Evolutionary conservation across 2,113 vertebrate species (phyloP).

Genomic region (Paramisgurnus dabryanus): DNA sequence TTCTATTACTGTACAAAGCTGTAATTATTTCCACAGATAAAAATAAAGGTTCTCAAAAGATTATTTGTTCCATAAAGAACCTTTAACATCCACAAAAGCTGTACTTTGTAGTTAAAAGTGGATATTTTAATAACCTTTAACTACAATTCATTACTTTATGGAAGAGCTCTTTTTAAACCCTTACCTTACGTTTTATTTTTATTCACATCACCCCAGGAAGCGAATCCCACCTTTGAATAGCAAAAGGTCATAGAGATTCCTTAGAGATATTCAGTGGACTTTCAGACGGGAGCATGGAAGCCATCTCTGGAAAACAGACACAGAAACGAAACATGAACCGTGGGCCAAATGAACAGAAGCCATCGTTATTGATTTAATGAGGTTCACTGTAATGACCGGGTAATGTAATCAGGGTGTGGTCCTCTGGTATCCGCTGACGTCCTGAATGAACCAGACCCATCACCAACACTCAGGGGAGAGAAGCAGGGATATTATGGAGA

Average conservation of each 20-base stretch:
- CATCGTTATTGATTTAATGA: slow-evolving; percentile 42
- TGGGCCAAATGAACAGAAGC: slow-evolving; percentile 42
- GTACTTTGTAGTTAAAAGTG: too few relatives aligned
- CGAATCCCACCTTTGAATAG: background rate
- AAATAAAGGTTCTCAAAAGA: too few relatives aligned
- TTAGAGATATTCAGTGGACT: slow-evolving; percentile 39
- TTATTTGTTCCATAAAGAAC: too few relatives aligned
- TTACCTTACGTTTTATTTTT: too few relatives aligned
- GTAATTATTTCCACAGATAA: slow-evolving; percentile 2
- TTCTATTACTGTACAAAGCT: slow-evolving; percentile 11
- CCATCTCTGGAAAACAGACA: slow-evolving; percentile 26
- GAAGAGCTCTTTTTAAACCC: too few relatives aligned
- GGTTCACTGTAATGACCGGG: slow-evolving; percentile 41
- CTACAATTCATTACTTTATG: too few relatives aligned
- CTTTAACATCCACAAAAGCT: too few relatives aligned
- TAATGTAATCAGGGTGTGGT: slow-evolving; percentile 49
- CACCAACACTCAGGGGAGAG: slow-evolving; percentile 14
- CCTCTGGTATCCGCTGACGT: slow-evolving; percentile 16
- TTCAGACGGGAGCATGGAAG: slow-evolving; percentile 26
- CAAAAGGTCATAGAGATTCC: slow-evolving; percentile 45
- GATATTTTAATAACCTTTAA: too few relatives aligned
- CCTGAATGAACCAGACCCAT: slow-evolving; percentile 11
- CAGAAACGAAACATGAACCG: slow-evolving; percentile 18
- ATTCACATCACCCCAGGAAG: slow-evolving; percentile 3
- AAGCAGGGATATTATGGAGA: slow-evolving; percentile 7